Base-by-base conservation (phyloP, 2,888 invertebrate species). In the Hypercompe scribonia region DNA sequence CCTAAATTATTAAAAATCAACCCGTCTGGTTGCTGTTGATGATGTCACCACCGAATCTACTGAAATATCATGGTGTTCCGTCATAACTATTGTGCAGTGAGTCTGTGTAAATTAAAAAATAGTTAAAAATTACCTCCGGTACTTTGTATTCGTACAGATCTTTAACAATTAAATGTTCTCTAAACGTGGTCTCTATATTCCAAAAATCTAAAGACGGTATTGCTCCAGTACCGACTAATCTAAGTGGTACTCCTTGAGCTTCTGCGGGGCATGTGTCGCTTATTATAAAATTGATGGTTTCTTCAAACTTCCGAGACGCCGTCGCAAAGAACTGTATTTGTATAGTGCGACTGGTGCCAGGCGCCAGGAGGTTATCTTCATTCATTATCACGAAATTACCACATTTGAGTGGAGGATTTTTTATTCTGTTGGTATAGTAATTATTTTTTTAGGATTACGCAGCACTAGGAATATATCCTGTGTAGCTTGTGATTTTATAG, bases 101-200 rank as follows among this genome's bases (percentile, higher is more conserved):
- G 10, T 67, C 11, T 33, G 0, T 64, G 21, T 31, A 42, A 33
- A 36, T 28, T 28, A 39, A n/a, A 24, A 54, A n/a, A 24, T n/a
- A 54, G 24, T 11, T 24, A 24, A 54, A 70, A 33, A 28, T 46
- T 87, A 95, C 95, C 92, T 96, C 95, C 2, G 94, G 95, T 63
- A 93, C 92, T 83, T 94, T 90, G 78, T 96, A 96, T 76, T 96
- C 96, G 0, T 91, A 84, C 67, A 96, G 83, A 72, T 90, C 92
- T 83, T 96, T 95, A 1, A 96, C 96, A 74, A 97, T 93, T 33
- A 96, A 92, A 83, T 96, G 96, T 87, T 97, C 96, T 75, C 95
- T 94, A 85, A 97, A 97, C 1, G 97, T 96, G 4, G 93, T 94
- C 71, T 96, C 94, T 34, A 96, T 87, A 86, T 97, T 96, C 87